Percentiles rank a stretch among this genome's conserved stretches.
Evolutionary conservation across 1,140 invertebrate species (phyloP).

Genomic region (Nixonia krombeini): DNA sequence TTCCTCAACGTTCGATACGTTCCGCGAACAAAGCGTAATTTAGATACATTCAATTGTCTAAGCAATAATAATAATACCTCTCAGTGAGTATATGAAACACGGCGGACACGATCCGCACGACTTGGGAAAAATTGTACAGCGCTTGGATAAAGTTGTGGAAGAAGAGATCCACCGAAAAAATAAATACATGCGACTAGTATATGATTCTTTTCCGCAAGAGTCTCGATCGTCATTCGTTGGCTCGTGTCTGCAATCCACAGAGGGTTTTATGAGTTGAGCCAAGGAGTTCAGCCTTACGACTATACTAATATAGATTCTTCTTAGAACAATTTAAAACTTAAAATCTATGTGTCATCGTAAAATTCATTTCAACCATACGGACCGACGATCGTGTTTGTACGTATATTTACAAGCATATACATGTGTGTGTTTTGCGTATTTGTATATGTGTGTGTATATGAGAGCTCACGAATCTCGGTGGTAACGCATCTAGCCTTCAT

Average conservation of each 20-base stretch:
- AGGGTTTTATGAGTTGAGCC: conserved; percentile 18
- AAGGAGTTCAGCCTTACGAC: conserved; percentile 29
- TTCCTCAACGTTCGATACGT: too few relatives aligned
- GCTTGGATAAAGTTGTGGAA: conserved; percentile 34
- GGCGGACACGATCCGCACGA: neutral
- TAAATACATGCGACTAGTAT: conserved; percentile 47
- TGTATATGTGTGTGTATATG: too few relatives aligned
- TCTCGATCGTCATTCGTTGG: conserved; percentile 36
- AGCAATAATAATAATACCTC: conserved; percentile 47
- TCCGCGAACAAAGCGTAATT: conserved; percentile 34
- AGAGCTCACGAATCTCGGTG: conserved; percentile 34
- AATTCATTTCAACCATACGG: conserved; percentile 57
- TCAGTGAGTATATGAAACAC: conserved; percentile 19
- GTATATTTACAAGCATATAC: conserved; percentile 63
- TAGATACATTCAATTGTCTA: conserved; percentile 41
- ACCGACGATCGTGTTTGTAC: conserved; percentile 55
- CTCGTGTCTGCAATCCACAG: conserved; percentile 17
- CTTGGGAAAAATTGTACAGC: conserved; percentile 23
- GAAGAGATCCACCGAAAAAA: conserved; percentile 35
- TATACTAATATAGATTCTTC: conserved; percentile 37
- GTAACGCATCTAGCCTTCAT: conserved; percentile 19
- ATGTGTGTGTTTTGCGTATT: too few relatives aligned
- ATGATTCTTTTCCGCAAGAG: conserved; percentile 33
- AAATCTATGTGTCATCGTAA: conserved; percentile 54
- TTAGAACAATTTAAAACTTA: conserved; percentile 55